These are phyloP conservation scores for Tachycineta bicolor DNA, from an alignment of 2,113 vertebrate species.

Conservation along the genomic window DNA sequence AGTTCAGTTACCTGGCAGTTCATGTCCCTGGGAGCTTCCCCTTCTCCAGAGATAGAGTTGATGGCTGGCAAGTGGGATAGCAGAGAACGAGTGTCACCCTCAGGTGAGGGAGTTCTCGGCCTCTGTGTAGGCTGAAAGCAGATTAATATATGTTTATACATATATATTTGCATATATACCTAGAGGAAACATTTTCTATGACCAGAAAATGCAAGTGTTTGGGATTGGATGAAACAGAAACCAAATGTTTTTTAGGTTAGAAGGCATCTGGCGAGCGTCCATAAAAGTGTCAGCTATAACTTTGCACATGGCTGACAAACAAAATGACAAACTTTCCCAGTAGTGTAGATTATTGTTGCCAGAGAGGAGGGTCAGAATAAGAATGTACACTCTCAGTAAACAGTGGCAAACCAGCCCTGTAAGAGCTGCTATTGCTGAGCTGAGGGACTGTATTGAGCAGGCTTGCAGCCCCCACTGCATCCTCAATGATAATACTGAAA, in stretches of 20 bases:
- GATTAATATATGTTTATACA: fast-evolving
- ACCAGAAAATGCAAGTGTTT: background rate
- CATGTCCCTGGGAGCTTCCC: background rate
- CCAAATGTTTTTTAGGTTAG: background rate
- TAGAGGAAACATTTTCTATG: background rate
- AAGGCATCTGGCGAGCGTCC: background rate
- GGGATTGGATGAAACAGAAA: background rate
- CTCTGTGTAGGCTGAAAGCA: background rate
- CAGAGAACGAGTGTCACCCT: too few relatives aligned
- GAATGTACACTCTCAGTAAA: background rate
- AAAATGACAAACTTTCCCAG: background rate
- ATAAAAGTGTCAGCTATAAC: background rate
- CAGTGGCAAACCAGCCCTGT: background rate
- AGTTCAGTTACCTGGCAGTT: background rate
- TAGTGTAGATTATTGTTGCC: background rate
- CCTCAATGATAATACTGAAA: background rate
- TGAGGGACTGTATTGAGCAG: background rate
- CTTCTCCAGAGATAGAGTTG: too few relatives aligned
- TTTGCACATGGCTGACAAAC: background rate
- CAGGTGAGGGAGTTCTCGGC: background rate
- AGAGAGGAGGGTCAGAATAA: background rate
- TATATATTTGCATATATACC: background rate
- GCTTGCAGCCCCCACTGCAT: background rate
- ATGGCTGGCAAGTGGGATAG: background rate
- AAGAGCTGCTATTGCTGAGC: background rate